Evolutionary conservation across 2,888 invertebrate genomes (phyloP).

Genomic region (Sarcophaga rosellei): DNA sequence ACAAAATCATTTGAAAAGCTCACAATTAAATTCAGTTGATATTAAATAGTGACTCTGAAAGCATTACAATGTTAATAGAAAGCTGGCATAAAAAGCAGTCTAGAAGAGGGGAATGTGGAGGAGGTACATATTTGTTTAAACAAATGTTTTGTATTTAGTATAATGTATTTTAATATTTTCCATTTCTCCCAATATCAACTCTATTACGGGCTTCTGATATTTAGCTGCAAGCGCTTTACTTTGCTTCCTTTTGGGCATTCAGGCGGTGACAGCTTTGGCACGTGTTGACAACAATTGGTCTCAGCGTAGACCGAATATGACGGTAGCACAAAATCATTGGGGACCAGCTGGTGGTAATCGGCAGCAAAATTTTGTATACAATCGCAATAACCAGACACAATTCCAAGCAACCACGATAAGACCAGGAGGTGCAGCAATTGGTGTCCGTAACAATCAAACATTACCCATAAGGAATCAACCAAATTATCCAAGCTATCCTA

Average conservation of each 20-base stretch:
- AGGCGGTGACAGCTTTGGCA: constrained; percentile 22
- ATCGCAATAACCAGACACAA: constrained; percentile 30
- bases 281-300: constrained; percentile 22
- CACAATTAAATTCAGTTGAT: constrained; percentile 24
- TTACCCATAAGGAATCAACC: constrained; percentile 30
- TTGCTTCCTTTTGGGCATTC: constrained; percentile 19
- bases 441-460: not conserved
- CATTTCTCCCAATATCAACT: constrained; percentile 4
- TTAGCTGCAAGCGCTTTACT: not conserved
- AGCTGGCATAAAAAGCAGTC: constrained; percentile 6
- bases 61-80: constrained; percentile 29
- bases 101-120: not conserved
- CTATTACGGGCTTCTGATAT: not conserved
- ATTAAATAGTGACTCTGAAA: constrained; percentile 8
- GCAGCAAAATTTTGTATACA: not conserved
- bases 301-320: constrained; percentile 30
- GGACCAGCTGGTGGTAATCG: constrained; percentile 20
- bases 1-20: not conserved
- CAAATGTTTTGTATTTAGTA: not conserved
- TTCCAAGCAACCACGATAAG: not conserved
- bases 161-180: not conserved
- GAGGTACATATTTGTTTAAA: not conserved
- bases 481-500: not conserved
- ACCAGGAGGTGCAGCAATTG: constrained; percentile 2
- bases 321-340: constrained; percentile 7